Evolutionary conservation across 1,140 invertebrate species (phyloP).

Genomic region (Drosophila albomicans): DNA sequence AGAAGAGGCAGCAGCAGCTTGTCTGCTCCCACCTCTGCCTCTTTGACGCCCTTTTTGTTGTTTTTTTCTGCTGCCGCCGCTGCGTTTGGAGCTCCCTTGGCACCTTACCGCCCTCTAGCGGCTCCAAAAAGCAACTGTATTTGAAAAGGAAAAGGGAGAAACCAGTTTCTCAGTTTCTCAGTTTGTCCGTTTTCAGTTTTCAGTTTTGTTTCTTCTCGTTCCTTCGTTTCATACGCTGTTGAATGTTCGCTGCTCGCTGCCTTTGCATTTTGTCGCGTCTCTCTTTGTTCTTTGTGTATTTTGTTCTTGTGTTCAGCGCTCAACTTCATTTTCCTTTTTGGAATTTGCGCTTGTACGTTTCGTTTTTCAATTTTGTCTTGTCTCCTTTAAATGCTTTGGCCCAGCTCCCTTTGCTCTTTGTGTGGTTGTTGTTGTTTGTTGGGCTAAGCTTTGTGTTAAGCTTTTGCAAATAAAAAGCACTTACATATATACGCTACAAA

Average conservation of each 20-base stretch:
- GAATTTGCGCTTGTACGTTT: slow-evolving; percentile 46
- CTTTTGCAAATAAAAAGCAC: slow-evolving; percentile 10
- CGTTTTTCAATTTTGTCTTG: slow-evolving; percentile 13
- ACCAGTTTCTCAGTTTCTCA: slow-evolving; percentile 57
- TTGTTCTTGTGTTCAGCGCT: slow-evolving; percentile 9
- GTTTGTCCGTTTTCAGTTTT: slow-evolving; percentile 66
- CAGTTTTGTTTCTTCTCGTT: slow-evolving; percentile 42
- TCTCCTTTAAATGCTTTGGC: neutral
- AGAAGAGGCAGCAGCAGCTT: neutral
- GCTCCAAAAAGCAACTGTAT: slow-evolving; percentile 74
- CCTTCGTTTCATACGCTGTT: too few species aligned
- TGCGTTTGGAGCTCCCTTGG: neutral
- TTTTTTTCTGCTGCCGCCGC: slow-evolving; percentile 9
- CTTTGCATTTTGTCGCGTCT: neutral
- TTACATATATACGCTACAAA: neutral
- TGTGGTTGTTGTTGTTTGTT: neutral
- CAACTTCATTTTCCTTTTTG: slow-evolving; percentile 74
- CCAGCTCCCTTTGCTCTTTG: too few species aligned
- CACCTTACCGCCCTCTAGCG: slow-evolving; percentile 5
- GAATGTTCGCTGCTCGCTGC: too few species aligned
- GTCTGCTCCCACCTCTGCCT: slow-evolving; percentile 27
- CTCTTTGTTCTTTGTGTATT: neutral
- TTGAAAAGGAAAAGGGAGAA: slow-evolving; percentile 83
- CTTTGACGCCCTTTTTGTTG: slow-evolving; percentile 27
- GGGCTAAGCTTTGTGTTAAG: neutral